phyloP scores from a whole-genome alignment of 2,113 vertebrate genomes.

The Anseranas semipalmata region DNA sequence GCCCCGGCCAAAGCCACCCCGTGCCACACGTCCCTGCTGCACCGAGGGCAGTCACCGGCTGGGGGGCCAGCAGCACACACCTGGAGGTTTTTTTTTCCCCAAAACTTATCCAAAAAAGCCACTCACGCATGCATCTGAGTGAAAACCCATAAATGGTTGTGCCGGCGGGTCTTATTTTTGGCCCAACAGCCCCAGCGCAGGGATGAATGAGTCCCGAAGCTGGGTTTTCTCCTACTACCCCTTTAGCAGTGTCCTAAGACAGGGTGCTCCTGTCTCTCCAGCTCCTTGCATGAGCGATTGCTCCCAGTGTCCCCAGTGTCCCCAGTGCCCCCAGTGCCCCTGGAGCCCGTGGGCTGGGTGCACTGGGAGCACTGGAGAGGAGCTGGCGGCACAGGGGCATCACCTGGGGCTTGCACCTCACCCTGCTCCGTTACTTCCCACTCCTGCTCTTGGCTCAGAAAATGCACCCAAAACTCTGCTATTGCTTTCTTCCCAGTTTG shows the following conservation, averaged over 20 bases:
- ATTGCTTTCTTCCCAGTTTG: not conserved
- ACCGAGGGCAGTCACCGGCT: rapidly evolving
- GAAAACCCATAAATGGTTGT: rapidly evolving
- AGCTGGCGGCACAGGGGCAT: not conserved
- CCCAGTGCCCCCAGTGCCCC: not conserved
- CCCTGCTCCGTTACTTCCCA: too few species aligned
- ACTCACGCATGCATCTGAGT: not conserved
- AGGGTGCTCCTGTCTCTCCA: not conserved
- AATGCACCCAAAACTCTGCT: not conserved
- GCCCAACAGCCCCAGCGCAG: rapidly evolving
- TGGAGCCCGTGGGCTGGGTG: not conserved
- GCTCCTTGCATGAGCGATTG: too few species aligned
- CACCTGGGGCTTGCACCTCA: not conserved
- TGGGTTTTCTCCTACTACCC: not conserved
- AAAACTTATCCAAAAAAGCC: not conserved
- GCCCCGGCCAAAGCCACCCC: not conserved
- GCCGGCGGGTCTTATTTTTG: not conserved
- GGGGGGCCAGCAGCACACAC: not conserved
- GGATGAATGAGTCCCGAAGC: not conserved
- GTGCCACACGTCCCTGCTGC: rapidly evolving
- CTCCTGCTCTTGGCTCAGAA: not conserved
- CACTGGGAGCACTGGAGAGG: not conserved
- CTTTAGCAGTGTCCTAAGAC: not conserved
- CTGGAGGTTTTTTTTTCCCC: not conserved
- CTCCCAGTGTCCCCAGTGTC: not conserved